phyloP scores from a whole-genome alignment of 2,888 invertebrate species.

The Podotricha telesiphe region DNA sequence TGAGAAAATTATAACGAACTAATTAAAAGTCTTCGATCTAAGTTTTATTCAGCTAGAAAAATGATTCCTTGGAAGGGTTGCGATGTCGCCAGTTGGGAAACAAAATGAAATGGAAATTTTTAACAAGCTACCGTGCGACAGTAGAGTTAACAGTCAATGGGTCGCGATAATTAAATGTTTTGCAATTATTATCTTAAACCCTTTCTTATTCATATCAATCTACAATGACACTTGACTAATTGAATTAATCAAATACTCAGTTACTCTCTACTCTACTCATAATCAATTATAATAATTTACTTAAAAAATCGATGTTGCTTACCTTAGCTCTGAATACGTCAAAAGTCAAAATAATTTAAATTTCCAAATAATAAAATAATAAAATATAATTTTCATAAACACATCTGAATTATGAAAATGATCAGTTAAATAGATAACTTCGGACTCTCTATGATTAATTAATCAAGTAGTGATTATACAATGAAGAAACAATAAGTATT shows the following conservation, averaged over 20 bases:
- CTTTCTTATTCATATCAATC: too few species aligned
- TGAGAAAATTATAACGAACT: constrained; percentile 73
- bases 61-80: constrained; percentile 65
- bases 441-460: too few species aligned
- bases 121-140: constrained; percentile 67
- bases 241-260: neutral
- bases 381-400: too few species aligned
- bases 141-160: constrained; percentile 59
- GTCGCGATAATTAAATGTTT: constrained; percentile 66
- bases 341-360: too few species aligned
- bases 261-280: too few species aligned
- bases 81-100: constrained; percentile 57
- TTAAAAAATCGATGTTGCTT: neutral
- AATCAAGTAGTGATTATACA: neutral
- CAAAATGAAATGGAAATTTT: constrained; percentile 81
- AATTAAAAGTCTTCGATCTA: constrained; percentile 65
- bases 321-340: neutral
- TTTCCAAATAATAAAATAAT: too few species aligned
- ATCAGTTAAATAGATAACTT: too few species aligned
- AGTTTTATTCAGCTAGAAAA: constrained; percentile 56
- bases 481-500: neutral
- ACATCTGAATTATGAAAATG: too few species aligned
- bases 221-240: constrained; percentile 15
- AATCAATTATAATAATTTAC: neutral
- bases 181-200: constrained; percentile 51